Base-by-base conservation (phyloP, 2,113 vertebrate species). In the Eretmochelys imbricata region DNA sequence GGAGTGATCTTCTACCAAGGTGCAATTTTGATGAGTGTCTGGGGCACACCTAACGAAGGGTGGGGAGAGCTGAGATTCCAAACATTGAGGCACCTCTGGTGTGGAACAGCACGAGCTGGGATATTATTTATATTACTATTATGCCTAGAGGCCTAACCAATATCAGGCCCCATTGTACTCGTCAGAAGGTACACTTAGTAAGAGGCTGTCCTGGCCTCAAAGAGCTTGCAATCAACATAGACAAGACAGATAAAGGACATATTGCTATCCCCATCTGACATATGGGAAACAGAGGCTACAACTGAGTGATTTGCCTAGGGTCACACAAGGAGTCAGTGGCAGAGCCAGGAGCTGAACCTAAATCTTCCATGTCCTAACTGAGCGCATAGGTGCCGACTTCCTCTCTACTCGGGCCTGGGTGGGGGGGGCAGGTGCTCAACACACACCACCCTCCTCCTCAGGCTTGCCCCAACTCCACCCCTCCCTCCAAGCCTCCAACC, bases 1-100 rank as follows among this genome's bases (percentile, higher is more conserved):
- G 1, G 0, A 1, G 19, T 8, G 35, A 1, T 16, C 79, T 46
- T 89, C 51, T 0, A 0, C 48, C 3, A 0, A 4, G 19, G 3
- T 27, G 22, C 31, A 76, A 95, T 35, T 46, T 14, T 5, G 14
- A 82, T 14, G 82, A 49, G 4, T 7, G 5, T 53, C 59, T 49
- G 65, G 13, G 48, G 50, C n/a, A 4, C 79, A 75, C 27, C 31
- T 10, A 57, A 80, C 11, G 31, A 93, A 48, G 5, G 24, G 13
- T 80, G n/a, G 90, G 13, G 11, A 86, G 59, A 31, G 3, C 42
- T 38, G 76, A 65, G 84, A 54, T 65, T 50, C 82, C 46, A 4
- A 6, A 82, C 90, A 81, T 49, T 46, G 54, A 91, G 35, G 0
- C 31, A 2, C 51, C 29, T 80, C 88, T 90, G 14, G 80, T 83